Evolutionary conservation across 2,888 invertebrate species (phyloP), one percentile per base, ranked within the genome.

Genomic region (Drymonia ruficornis): DNA sequence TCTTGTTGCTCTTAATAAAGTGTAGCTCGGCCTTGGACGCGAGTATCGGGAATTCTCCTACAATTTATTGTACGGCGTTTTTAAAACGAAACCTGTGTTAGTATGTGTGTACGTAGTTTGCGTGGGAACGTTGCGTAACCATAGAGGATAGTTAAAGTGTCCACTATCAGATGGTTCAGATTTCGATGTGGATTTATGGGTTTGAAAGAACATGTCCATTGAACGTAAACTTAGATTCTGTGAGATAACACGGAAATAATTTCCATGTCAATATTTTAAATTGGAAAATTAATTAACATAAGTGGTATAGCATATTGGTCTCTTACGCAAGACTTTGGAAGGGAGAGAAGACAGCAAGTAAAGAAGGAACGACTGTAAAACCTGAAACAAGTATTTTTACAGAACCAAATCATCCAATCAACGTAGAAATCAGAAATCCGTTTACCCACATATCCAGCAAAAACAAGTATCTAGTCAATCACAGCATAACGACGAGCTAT

Each of bases 1-100:
- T 83, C 89, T 84, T 91, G 91, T 91, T 82, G 72, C 78, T 70
- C 76, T 83, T 84, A 87, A 86, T 86, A 86, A 84, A 87, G 70
- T 50, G 42, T 45, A 49, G 56, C 40, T 45, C 59, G 70, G 70
- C 70, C 70, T 70, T 70, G 72, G 64, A 60, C 45, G 42, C 59
- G 52, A 57, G 57, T 64, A 59, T 65, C 61, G 58, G 56, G 60
- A 60, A 72, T 66, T 64, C 62, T 57, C 61, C 55, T 57, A 59
- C 60, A 69, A 72, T 70, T 70, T 70, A 70, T 70, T 52, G 70
- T 59, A 72, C 63, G 52, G 55, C 44, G 56, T 19, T 52, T 63
- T 66, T 72, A 65, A 72, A 68, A 69, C 69, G 59, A 70, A 69
- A 72, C 61, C 66, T 45, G 59, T 70, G 66, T 72, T 59, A 52